Evolutionary conservation across 2,888 invertebrate species (phyloP), one percentile per base, ranked within the genome.

Genomic region (Clunio marinus): DNA sequence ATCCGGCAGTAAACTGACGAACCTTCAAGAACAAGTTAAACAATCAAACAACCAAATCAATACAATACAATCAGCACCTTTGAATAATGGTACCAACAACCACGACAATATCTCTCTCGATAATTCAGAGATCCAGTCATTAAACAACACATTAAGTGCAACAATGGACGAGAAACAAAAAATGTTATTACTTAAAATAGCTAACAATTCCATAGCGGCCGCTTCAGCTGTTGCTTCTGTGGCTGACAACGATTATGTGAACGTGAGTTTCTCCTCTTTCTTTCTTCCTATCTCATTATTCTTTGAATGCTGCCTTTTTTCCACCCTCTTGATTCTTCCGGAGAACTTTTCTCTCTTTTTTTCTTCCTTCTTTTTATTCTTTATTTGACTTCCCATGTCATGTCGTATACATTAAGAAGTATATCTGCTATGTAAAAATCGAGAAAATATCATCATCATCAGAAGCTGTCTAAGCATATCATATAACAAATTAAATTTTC

Each of bases 11-110:
- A 69, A 63, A 63, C 10, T 51, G 15, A 75, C 78, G 71, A 78
- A 74, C 70, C 76, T 79, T 68, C 78, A 77, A 72, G 79, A 79
- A 73, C 79, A 79, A 74, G 75, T 77, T 76, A 78, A 79, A 63
- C 66, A 63, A 67, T 70, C 57, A 69, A 72, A 25, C 68, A 69
- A 41, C 69, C 60, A 60, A 68, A 70, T 58, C 70, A 68, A 32
- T 69, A 71, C 67, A 70, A 59, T 13, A 69, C 63, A 65, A 70
- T 69, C 57, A 66, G 69, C 17, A 71, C 71, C 66, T 20, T 22
- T 55, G 69, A 66, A 51, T 35, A 60, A 60, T 55, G 60, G 60
- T 55, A 69, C 24, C 24, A 58, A 37, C n/a, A 45, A 69, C 59
- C 28, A 66, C 58, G 69, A 70, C 55, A 62, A 69, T 67, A 69